Percentiles rank a stretch among this genome's conserved stretches.
phyloP scores from a whole-genome alignment of 1,140 invertebrate genomes.

The Drosophila kanapiae region DNA sequence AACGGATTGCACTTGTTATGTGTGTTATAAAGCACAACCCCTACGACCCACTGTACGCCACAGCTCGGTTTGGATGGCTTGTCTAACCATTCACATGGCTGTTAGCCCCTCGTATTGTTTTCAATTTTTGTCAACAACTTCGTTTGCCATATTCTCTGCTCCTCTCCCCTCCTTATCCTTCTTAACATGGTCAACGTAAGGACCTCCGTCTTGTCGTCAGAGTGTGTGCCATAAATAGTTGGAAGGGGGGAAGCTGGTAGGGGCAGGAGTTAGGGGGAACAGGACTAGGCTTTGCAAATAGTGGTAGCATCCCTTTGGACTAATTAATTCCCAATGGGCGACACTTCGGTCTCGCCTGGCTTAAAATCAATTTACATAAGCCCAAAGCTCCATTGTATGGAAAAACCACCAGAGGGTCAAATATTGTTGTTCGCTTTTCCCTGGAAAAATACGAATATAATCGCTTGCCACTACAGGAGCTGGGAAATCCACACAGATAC shows the following conservation, averaged over 20 bases:
- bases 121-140: constrained; percentile 81
- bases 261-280: not conserved
- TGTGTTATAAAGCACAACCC: not conserved
- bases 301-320: constrained; percentile 24
- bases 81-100: constrained; percentile 41
- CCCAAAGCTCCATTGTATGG: constrained; percentile 39
- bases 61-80: constrained; percentile 22
- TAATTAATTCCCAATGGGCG: constrained; percentile 82
- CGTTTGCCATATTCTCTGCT: constrained; percentile 23
- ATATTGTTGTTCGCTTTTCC: constrained; percentile 42
- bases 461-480: constrained; percentile 33
- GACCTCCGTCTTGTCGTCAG: constrained; percentile 55
- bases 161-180: not conserved
- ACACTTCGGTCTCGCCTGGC: constrained; percentile 57
- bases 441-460: constrained; percentile 44
- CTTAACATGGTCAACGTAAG: not conserved
- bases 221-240: constrained; percentile 59
- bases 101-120: constrained; percentile 64
- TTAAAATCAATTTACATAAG: constrained; percentile 63
- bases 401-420: constrained; percentile 36
- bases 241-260: not conserved
- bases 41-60: constrained; percentile 34
- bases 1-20: not conserved
- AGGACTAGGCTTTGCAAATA: constrained; percentile 15
- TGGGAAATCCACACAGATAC: constrained; percentile 32